A percentile compares a stretch with the other conserved stretches of the same genome.
These are phyloP conservation scores for Capromys pilorides DNA, from an alignment of 2,797 vertebrate species.

Conservation along the genomic window DNA sequence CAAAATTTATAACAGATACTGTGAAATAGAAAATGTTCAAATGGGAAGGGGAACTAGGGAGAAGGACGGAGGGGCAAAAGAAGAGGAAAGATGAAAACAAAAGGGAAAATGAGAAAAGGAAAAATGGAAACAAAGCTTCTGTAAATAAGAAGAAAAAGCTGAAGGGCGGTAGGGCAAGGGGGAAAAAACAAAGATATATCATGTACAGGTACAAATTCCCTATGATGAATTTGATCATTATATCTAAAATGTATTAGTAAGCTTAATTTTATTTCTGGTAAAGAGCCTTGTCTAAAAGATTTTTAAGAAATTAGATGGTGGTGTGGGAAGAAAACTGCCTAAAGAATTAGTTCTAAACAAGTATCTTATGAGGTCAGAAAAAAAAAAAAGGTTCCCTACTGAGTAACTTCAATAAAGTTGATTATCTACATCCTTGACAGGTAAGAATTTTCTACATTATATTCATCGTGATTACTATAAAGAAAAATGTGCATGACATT, in stretches of 20 bases:
- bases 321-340: background rate
- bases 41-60: background rate
- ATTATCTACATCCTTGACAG: background rate
- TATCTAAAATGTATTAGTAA: background rate
- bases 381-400: too few relatives aligned
- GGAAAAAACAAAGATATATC: background rate
- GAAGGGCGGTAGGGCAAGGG: background rate
- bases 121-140: background rate
- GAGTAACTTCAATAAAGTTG: background rate
- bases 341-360: constrained; percentile 7
- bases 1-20: background rate
- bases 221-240: background rate
- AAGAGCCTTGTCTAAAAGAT: constrained; percentile 20
- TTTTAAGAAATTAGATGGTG: constrained; percentile 16
- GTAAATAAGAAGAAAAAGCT: background rate
- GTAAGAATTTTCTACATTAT: constrained; percentile 4
- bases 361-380: too few relatives aligned
- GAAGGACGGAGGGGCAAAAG: too few relatives aligned
- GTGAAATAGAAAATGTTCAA: background rate
- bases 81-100: too few relatives aligned
- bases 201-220: background rate
- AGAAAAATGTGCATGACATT: constrained; percentile 24
- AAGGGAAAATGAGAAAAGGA: background rate
- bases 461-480: constrained; percentile 17
- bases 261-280: background rate